phyloP scores from a whole-genome alignment of 2,888 invertebrate species.

The Tyria jacobaeae region DNA sequence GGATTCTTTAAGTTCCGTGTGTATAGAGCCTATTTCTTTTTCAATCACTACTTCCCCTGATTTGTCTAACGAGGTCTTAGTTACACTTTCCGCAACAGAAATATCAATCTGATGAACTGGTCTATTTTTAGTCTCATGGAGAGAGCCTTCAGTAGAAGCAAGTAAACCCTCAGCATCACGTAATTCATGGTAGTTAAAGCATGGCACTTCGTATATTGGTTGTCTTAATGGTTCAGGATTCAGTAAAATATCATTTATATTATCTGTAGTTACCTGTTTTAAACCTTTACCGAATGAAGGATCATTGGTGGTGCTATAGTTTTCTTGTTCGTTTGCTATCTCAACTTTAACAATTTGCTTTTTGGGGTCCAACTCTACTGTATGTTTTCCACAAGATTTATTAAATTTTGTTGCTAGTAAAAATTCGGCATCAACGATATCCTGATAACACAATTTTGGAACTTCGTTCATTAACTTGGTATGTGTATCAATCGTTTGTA shows the following conservation, averaged over 20 bases:
- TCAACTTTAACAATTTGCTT: conserved; percentile 6
- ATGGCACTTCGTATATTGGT: conserved; percentile 55
- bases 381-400: conserved; percentile 43
- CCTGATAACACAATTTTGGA: conserved; percentile 49
- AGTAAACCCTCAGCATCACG: conserved; percentile 63
- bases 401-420: conserved; percentile 48
- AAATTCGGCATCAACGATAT: conserved; percentile 58
- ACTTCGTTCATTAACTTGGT: conserved; percentile 32
- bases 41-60: neutral
- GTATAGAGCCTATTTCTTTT: neutral
- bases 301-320: conserved; percentile 19
- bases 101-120: conserved; percentile 4
- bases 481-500: neutral
- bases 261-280: conserved; percentile 8
- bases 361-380: conserved; percentile 30
- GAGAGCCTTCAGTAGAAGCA: conserved; percentile 36
- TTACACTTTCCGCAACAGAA: neutral
- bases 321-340: conserved; percentile 6
- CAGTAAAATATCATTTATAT: conserved; percentile 14
- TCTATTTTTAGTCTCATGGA: conserved; percentile 17
- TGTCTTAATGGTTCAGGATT: conserved; percentile 23
- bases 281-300: conserved; percentile 20
- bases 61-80: neutral
- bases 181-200: conserved; percentile 63
- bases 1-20: neutral